Percentiles rank a stretch among this genome's conserved stretches.
phyloP scores from a whole-genome alignment of 2,888 invertebrate species.

The Steinernema scapterisci region DNA sequence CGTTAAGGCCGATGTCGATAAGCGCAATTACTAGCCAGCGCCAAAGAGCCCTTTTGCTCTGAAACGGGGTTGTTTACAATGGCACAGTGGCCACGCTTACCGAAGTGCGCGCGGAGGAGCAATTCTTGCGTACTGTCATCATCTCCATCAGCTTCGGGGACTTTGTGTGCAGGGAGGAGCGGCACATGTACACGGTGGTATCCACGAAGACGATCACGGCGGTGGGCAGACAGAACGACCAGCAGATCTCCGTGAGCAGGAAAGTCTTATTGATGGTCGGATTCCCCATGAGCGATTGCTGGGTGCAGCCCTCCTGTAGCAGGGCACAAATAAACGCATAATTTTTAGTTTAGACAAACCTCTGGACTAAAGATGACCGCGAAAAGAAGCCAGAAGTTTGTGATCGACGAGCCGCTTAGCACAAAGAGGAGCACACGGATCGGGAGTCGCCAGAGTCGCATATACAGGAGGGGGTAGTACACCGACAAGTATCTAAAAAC shows the following conservation, averaged over 20 bases:
- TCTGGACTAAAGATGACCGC: slow-evolving; percentile 35
- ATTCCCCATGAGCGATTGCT: slow-evolving; percentile 23
- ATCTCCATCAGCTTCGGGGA: slow-evolving; percentile 23
- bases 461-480: slow-evolving; percentile 52
- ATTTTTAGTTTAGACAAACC: background rate
- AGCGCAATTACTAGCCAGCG: slow-evolving; percentile 53
- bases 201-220: slow-evolving; percentile 40
- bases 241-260: slow-evolving; percentile 43
- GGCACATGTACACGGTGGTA: slow-evolving; percentile 40
- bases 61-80: background rate
- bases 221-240: slow-evolving; percentile 40
- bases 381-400: slow-evolving; percentile 47
- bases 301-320: slow-evolving; percentile 40
- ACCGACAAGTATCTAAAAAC: slow-evolving; percentile 46
- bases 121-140: slow-evolving; percentile 17
- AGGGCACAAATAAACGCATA: background rate
- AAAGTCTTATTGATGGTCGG: slow-evolving; percentile 40
- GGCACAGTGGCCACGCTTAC: background rate
- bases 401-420: slow-evolving; percentile 38
- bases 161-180: slow-evolving; percentile 15
- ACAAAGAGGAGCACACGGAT: slow-evolving; percentile 42
- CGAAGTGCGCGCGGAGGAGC: slow-evolving; percentile 13
- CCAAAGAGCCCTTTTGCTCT: slow-evolving; percentile 37
- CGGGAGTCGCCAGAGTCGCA: slow-evolving; percentile 50
- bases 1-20: slow-evolving; percentile 51